Percentiles rank a stretch among this genome's conserved stretches.
These are phyloP conservation scores for Lochmaea crataegi DNA, from an alignment of 2,888 invertebrate genomes.

Conservation along the genomic window DNA sequence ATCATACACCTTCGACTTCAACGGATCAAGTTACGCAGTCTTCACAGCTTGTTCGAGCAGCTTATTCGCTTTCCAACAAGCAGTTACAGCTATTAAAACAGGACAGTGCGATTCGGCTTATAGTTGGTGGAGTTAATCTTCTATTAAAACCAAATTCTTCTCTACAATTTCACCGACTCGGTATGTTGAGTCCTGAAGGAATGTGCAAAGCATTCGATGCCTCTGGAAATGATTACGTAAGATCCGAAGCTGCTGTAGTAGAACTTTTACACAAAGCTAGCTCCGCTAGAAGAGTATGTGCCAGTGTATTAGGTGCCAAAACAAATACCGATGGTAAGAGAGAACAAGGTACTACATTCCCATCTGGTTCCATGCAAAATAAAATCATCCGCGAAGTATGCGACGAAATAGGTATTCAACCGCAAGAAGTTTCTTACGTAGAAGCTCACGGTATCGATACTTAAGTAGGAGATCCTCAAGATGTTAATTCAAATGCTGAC, in stretches of 20 bases:
- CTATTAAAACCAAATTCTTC: conserved; percentile 91
- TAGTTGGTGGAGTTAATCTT: conserved; percentile 94
- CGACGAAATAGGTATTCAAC: conserved; percentile 83
- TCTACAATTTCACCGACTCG: conserved; percentile 92
- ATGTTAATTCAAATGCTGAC: conserved; percentile 93
- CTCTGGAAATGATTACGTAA: conserved; percentile 90
- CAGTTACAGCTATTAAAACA: conserved; percentile 80
- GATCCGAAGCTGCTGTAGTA: conserved; percentile 73
- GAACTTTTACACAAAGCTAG: conserved; percentile 84
- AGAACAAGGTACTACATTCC: conserved; percentile 82
- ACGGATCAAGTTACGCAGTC: conserved; percentile 93
- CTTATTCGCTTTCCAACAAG: conserved; percentile 90
- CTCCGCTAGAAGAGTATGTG: conserved; percentile 84
- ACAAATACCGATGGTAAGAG: conserved; percentile 95
- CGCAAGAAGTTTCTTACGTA: conserved; percentile 87
- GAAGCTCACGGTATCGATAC: conserved; percentile 99
- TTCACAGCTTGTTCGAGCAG: conserved; percentile 99
- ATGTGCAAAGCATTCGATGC: conserved; percentile 95
- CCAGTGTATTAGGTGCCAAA: conserved; percentile 87
- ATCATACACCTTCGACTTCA: conserved; percentile 95
- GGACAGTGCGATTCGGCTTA: conserved; percentile 96
- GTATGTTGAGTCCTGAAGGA: conserved; percentile 91
- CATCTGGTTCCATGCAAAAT: conserved; percentile 84
- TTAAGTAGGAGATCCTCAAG: conserved; percentile 97
- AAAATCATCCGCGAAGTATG: conserved; percentile 88